These are phyloP conservation scores for Phalera bucephala DNA, from an alignment of 2,888 invertebrate species.

Conservation along the genomic window DNA sequence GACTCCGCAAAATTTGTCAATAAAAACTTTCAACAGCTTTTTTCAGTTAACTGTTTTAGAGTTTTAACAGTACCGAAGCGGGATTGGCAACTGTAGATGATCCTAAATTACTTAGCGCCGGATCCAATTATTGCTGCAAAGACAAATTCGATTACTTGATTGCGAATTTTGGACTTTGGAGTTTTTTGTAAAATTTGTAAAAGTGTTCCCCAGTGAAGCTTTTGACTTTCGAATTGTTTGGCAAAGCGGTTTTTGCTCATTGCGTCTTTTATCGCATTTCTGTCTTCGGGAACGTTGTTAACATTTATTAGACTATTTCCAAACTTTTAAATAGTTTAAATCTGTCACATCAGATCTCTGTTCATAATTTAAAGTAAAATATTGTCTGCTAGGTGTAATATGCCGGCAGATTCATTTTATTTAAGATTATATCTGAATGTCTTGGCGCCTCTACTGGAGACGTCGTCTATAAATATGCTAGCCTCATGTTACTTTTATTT, in stretches of 20 bases:
- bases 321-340: neutral
- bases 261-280: conserved; percentile 1
- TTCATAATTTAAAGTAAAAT: neutral
- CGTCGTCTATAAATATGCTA: conserved; percentile 2
- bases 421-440: neutral
- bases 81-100: conserved; percentile 3
- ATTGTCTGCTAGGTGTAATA: neutral
- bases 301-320: neutral
- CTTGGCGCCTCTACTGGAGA: conserved; percentile 4
- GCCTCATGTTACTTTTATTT: conserved; percentile 1
- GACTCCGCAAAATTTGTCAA: neutral
- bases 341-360: neutral
- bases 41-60: neutral
- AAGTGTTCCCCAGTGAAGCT: conserved; percentile 8
- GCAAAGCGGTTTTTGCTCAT: no score
- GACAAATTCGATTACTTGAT: conserved; percentile 57
- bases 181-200: conserved; percentile 13
- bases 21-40: neutral
- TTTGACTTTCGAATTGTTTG: conserved; percentile 1
- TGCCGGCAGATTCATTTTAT: conserved; percentile 1
- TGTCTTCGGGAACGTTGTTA: neutral
- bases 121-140: conserved; percentile 39
- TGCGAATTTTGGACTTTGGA: conserved; percentile 42
- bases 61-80: conserved; percentile 1
- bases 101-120: conserved; percentile 26